phyloP scores from a whole-genome alignment of 2,888 invertebrate genomes.

The Ophonus ardosiacus region DNA sequence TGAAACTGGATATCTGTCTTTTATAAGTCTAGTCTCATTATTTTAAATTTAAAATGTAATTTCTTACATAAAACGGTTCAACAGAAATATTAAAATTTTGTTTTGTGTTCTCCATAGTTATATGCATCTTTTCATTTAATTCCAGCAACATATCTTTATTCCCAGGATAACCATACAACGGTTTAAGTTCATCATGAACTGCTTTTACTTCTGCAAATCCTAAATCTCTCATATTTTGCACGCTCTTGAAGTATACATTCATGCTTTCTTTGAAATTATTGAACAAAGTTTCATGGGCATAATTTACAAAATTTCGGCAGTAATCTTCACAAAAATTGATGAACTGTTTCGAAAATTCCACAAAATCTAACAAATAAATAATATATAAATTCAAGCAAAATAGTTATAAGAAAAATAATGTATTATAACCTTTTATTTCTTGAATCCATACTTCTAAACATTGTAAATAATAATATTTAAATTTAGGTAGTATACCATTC shows the following conservation, averaged over 20 bases:
- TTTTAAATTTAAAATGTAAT: background rate
- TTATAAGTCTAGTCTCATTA: no score
- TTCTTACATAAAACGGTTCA: slow-evolving; percentile 17
- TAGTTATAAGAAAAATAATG: background rate
- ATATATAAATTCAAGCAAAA: background rate
- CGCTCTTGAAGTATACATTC: slow-evolving; percentile 54
- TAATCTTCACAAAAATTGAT: slow-evolving; percentile 36
- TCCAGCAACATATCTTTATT: slow-evolving; percentile 68
- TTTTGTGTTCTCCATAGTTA: slow-evolving; percentile 49
- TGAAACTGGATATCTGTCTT: no score
- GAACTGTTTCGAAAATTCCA: background rate
- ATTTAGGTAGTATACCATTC: slow-evolving; percentile 38
- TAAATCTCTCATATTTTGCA: slow-evolving; percentile 62
- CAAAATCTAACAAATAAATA: slow-evolving; percentile 46
- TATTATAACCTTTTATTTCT: slow-evolving; percentile 44
- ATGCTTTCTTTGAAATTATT: slow-evolving; percentile 35
- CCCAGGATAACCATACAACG: slow-evolving; percentile 71
- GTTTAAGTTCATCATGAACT: slow-evolving; percentile 70
- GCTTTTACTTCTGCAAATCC: slow-evolving; percentile 58
- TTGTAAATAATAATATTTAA: slow-evolving; percentile 59
- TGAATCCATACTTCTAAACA: slow-evolving; percentile 39
- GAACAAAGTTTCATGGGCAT: slow-evolving; percentile 3
- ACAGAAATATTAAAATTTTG: slow-evolving; percentile 51
- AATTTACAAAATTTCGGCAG: background rate
- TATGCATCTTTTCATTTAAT: slow-evolving; percentile 68